Percentiles rank a stretch among this genome's conserved stretches.
Conservation (phyloP, 2,113 vertebrate genomes). For the Abramis brama region DNA sequence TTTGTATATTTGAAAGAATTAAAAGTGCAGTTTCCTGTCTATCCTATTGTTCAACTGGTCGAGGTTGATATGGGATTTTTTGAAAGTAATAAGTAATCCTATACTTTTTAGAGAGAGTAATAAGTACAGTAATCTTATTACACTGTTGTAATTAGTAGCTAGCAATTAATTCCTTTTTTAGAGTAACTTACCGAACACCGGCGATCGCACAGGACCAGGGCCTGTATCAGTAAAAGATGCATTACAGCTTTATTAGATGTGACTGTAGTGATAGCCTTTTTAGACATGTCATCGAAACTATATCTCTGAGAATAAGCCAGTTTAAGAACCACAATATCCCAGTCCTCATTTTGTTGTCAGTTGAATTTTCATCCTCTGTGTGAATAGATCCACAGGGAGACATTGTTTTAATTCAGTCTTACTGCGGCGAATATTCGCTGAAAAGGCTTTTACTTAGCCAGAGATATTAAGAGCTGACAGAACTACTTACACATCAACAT, state of each 20-base stretch:
- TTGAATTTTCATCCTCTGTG: slow-evolving; percentile 5
- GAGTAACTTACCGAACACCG: too few relatives aligned
- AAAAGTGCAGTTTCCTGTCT: too few relatives aligned
- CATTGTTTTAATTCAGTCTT: background rate
- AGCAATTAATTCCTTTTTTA: too few relatives aligned
- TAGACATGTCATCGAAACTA: background rate
- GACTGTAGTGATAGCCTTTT: background rate
- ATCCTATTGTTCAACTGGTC: too few relatives aligned
- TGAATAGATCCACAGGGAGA: background rate
- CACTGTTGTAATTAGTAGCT: too few relatives aligned
- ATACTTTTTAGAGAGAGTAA: too few relatives aligned
- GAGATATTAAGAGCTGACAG: slow-evolving; percentile 6
- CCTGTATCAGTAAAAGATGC: background rate
- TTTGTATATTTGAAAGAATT: too few relatives aligned
- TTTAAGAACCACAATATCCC: background rate
- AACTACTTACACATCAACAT: slow-evolving; percentile 1
- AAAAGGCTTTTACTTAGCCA: slow-evolving; percentile 1
- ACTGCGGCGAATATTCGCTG: background rate
- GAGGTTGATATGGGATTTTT: too few relatives aligned
- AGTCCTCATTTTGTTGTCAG: slow-evolving; percentile 3
- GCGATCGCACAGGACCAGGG: background rate
- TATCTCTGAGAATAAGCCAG: background rate
- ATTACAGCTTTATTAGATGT: background rate
- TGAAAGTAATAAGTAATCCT: too few relatives aligned
- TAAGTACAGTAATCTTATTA: too few relatives aligned